A percentile compares a stretch with the other conserved stretches of the same genome.
Evolutionary conservation across 2,888 invertebrate genomes (phyloP).

Genomic region (Sesamia inferens): DNA sequence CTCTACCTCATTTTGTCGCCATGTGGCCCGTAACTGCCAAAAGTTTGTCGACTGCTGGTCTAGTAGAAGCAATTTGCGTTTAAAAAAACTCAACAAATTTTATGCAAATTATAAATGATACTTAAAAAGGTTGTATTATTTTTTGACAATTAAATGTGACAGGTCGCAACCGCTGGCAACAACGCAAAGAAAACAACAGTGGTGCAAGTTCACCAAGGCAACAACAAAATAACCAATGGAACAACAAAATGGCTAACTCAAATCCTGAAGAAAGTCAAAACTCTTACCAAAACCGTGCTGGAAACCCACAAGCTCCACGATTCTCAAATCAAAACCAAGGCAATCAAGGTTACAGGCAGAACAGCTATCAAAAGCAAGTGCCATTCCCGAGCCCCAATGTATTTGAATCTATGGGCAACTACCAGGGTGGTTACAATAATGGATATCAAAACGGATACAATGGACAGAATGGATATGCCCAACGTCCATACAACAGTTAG

Average conservation of each 20-base stretch:
- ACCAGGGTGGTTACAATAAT: conserved; percentile 88
- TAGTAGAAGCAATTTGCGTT: neutral
- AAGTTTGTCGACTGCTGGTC: no score
- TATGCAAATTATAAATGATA: neutral
- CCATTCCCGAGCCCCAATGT: conserved; percentile 90
- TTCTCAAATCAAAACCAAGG: conserved; percentile 86
- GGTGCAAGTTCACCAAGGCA: conserved; percentile 88
- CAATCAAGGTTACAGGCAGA: conserved; percentile 84
- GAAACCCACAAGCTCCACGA: conserved; percentile 86
- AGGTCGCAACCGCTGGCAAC: conserved; percentile 91
- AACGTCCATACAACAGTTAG: conserved; percentile 86
- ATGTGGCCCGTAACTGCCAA: no score
- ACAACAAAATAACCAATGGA: conserved; percentile 88
- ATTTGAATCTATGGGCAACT: conserved; percentile 90
- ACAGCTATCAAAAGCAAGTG: conserved; percentile 88
- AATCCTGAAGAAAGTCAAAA: conserved; percentile 78
- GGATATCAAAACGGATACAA: conserved; percentile 89
- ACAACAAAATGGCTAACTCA: conserved; percentile 85
- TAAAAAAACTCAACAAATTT: neutral
- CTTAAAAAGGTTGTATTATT: no score
- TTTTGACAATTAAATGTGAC: conserved; percentile 22
- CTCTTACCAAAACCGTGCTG: conserved; percentile 80
- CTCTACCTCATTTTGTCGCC: no score
- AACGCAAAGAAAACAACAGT: conserved; percentile 89
- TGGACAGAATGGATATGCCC: conserved; percentile 86